Conservation (phyloP, 2,113 vertebrate genomes). For the Dasyurus viverrinus region DNA sequence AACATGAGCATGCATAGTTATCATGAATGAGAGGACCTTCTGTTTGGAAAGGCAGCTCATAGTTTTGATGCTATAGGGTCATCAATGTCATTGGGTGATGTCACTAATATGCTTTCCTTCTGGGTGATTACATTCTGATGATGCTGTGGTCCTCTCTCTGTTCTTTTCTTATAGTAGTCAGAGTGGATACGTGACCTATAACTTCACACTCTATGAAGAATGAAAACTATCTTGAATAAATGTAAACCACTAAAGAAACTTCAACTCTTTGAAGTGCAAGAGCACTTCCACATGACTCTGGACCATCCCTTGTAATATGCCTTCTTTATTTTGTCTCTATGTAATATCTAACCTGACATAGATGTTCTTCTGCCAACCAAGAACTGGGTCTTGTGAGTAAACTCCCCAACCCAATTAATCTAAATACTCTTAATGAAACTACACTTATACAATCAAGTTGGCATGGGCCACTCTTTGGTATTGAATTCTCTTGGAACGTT, state of each 20-base stretch:
- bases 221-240: too few relatives aligned
- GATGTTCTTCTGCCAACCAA: not conserved
- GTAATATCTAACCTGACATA: not conserved
- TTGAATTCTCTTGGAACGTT: not conserved
- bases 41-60: not conserved
- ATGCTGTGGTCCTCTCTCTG: too few relatives aligned
- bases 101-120: not conserved
- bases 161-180: too few relatives aligned
- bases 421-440: not conserved
- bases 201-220: too few relatives aligned
- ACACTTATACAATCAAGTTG: not conserved
- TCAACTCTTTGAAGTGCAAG: too few relatives aligned
- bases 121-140: not conserved
- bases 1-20: not conserved
- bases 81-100: not conserved
- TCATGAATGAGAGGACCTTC: not conserved
- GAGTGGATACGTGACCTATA: too few relatives aligned
- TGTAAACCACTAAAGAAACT: too few relatives aligned
- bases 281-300: not conserved
- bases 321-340: not conserved
- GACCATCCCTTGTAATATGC: too few relatives aligned
- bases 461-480: not conserved
- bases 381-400: not conserved
- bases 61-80: not conserved
- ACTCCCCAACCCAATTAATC: not conserved